Conservation (phyloP, 2,888 invertebrate genomes). For the Lydus trimaculatus region DNA sequence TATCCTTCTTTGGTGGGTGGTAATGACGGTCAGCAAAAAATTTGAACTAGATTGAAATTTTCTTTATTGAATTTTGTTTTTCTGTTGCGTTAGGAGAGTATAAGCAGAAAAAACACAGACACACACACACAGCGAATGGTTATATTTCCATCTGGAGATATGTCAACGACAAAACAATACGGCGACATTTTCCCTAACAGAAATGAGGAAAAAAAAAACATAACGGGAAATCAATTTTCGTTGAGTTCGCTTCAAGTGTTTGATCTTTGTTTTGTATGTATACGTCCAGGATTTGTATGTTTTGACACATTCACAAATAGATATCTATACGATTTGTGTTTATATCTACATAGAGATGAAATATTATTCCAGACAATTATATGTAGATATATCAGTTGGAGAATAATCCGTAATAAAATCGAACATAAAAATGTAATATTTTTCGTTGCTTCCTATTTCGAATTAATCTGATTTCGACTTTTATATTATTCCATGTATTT, state of each 20-base stretch:
- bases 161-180: constrained; percentile 8
- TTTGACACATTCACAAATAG: neutral
- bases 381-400: neutral
- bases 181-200: neutral
- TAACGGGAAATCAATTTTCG: constrained; percentile 2
- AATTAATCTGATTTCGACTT: neutral
- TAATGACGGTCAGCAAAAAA: neutral
- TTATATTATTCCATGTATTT: neutral
- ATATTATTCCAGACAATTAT: constrained; percentile 4
- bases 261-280: neutral
- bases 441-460: neutral
- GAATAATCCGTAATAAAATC: neutral
- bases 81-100: neutral
- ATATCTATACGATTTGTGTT: neutral
- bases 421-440: constrained; percentile 4
- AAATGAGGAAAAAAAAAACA: neutral
- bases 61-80: neutral
- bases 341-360: neutral
- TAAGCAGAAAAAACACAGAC: too few relatives aligned
- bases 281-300: neutral
- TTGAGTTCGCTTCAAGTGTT: neutral
- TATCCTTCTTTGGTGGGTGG: neutral
- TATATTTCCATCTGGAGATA: constrained; percentile 1
- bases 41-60: neutral
- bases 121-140: too few relatives aligned